Evolutionary conservation across 2,797 vertebrate genomes (phyloP).

Genomic region (Hafferia zeledoni): DNA sequence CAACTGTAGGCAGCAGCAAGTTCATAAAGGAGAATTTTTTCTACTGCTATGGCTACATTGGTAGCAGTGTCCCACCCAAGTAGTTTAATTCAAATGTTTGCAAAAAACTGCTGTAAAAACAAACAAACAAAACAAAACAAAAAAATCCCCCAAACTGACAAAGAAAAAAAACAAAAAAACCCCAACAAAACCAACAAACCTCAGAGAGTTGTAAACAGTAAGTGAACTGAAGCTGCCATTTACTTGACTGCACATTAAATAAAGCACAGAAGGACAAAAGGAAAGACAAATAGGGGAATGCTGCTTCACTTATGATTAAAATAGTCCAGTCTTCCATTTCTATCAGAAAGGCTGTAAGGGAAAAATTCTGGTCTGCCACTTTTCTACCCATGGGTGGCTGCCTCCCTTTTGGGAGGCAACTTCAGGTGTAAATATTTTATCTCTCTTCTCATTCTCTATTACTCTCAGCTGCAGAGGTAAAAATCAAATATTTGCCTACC

Average conservation of each 20-base stretch:
- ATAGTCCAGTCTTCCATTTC: background rate
- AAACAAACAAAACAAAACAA: background rate
- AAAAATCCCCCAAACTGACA: background rate
- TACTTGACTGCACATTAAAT: background rate
- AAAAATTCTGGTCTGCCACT: background rate
- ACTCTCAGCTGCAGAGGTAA: background rate
- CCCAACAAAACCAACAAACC: background rate
- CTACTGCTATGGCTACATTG: background rate
- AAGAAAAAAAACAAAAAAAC: background rate
- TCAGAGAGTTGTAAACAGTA: background rate
- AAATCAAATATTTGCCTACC: background rate
- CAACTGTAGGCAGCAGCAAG: background rate
- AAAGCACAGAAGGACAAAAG: background rate
- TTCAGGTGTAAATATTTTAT: background rate
- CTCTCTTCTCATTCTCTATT: background rate
- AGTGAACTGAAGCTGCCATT: background rate
- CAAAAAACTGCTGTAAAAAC: background rate
- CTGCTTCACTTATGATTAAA: background rate
- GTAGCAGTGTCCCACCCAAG: background rate
- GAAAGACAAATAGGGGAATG: background rate
- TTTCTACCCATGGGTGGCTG: background rate
- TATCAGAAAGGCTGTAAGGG: background rate
- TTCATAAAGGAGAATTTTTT: background rate
- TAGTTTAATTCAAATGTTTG: background rate
- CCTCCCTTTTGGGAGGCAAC: background rate